Percentiles rank a stretch among this genome's conserved stretches.
These are phyloP conservation scores for Mimachlamys varia DNA, from an alignment of 2,888 invertebrate species.

Conservation along the genomic window DNA sequence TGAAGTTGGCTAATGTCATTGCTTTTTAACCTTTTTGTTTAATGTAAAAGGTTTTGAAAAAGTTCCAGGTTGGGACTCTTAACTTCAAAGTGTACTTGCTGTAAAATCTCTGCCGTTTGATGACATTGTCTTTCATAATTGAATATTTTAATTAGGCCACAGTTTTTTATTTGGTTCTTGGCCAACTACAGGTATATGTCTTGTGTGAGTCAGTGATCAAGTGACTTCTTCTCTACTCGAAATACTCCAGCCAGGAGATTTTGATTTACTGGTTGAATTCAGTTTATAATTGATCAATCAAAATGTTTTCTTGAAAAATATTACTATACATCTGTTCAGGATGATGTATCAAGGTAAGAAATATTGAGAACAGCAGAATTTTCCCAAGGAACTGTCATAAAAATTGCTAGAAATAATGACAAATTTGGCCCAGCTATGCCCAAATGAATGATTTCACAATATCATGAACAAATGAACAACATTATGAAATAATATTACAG, in stretches of 20 bases:
- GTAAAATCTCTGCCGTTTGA: not conserved
- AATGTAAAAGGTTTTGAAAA: not conserved
- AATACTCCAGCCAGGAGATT: not conserved
- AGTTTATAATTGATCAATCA: too few species aligned
- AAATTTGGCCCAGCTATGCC: too few species aligned
- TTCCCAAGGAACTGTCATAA: too few species aligned
- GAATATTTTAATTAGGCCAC: not conserved
- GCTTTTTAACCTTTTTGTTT: not conserved
- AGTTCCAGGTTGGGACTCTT: not conserved
- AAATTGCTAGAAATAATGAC: too few species aligned
- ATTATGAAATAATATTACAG: too few species aligned
- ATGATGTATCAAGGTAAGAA: too few species aligned
- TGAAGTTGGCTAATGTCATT: not conserved
- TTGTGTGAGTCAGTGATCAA: not conserved
- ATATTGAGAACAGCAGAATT: too few species aligned
- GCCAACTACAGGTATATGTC: not conserved
- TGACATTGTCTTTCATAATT: not conserved
- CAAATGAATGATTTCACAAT: too few species aligned
- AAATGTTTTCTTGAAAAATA: too few species aligned
- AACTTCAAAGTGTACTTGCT: not conserved
- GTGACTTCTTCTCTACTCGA: not conserved
- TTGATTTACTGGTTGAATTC: not conserved
- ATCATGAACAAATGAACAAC: too few species aligned
- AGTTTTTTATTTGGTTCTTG: conserved; percentile 8
- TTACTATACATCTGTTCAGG: too few species aligned